phyloP scores from a whole-genome alignment of 2,113 vertebrate species.

The Anser cygnoides region DNA sequence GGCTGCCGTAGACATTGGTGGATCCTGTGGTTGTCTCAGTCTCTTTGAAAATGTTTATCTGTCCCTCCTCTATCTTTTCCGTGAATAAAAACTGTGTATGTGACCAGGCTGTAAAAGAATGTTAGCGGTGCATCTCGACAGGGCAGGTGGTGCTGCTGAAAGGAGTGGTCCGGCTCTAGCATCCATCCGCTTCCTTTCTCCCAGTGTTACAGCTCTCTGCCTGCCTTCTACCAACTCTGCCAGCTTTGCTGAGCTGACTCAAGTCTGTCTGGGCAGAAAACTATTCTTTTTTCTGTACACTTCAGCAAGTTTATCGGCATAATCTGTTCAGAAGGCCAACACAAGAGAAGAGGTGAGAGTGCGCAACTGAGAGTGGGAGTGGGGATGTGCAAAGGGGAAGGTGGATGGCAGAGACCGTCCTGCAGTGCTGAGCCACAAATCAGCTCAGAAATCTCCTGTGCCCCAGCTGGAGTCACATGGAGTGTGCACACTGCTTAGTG shows the following conservation, averaged over 20 bases:
- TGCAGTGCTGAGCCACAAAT: slow-evolving; percentile 19
- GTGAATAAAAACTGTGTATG: not conserved
- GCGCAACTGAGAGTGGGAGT: not conserved
- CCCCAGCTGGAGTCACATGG: not conserved
- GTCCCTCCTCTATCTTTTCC: not conserved
- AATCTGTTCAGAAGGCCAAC: not conserved
- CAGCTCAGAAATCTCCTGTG: not conserved
- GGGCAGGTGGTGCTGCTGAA: not conserved
- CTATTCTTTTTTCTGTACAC: fast-evolving
- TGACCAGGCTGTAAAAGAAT: not conserved
- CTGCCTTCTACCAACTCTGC: not conserved
- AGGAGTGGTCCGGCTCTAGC: not conserved
- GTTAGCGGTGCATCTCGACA: too few relatives aligned
- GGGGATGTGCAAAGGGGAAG: not conserved
- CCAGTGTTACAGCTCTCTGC: not conserved
- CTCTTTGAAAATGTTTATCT: not conserved
- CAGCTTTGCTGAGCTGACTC: not conserved
- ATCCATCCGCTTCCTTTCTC: fast-evolving
- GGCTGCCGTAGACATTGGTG: not conserved
- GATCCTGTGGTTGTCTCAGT: not conserved
- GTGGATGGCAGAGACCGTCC: not conserved
- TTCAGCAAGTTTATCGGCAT: not conserved
- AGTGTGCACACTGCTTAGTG: not conserved
- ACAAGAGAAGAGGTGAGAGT: not conserved
- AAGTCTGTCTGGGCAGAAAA: not conserved